Conservation (phyloP, 2,797 vertebrate species). For the Uromys caudimaculatus region DNA sequence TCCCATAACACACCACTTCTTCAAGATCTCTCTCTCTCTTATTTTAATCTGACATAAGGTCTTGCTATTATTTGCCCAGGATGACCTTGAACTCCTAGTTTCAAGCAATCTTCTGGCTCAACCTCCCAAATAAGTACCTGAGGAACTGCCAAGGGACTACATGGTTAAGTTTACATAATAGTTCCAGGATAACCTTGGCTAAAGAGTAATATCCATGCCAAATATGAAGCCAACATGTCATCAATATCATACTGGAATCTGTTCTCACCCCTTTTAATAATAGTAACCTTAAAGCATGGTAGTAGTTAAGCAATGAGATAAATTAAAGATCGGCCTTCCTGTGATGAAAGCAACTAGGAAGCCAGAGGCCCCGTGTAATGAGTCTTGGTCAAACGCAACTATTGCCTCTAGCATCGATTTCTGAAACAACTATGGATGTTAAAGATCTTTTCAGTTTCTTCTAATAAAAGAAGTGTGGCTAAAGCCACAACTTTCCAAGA, state of each 20-base stretch:
- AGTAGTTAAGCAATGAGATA: conserved; percentile 50
- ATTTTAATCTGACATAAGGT: not conserved
- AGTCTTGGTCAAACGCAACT: conserved; percentile 16
- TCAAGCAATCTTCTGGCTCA: not conserved
- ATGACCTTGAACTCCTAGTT: not conserved
- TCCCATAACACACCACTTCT: not conserved
- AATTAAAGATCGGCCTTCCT: conserved; percentile 50
- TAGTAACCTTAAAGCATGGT: conserved; percentile 44
- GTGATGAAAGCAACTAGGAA: conserved; percentile 64
- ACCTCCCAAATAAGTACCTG: not conserved
- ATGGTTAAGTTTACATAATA: not conserved
- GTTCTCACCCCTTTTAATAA: conserved; percentile 48
- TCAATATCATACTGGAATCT: conserved; percentile 41
- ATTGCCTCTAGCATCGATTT: conserved; percentile 56
- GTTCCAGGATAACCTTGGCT: not conserved
- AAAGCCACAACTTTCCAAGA: conserved; percentile 55
- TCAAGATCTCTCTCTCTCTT: conserved; percentile 15
- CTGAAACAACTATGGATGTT: conserved; percentile 28
- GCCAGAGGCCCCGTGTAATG: conserved; percentile 57
- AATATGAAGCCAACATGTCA: not conserved
- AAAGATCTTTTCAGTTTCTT: conserved; percentile 41
- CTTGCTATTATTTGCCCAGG: not conserved
- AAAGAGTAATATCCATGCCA: not conserved
- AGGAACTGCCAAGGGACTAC: not conserved
- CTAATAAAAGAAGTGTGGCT: conserved; percentile 46